Evolutionary conservation across 53 echinoderm and acorn worm species (phyloP), one percentile per base, ranked within the genome.

Genomic region (Arbacia lixula): DNA sequence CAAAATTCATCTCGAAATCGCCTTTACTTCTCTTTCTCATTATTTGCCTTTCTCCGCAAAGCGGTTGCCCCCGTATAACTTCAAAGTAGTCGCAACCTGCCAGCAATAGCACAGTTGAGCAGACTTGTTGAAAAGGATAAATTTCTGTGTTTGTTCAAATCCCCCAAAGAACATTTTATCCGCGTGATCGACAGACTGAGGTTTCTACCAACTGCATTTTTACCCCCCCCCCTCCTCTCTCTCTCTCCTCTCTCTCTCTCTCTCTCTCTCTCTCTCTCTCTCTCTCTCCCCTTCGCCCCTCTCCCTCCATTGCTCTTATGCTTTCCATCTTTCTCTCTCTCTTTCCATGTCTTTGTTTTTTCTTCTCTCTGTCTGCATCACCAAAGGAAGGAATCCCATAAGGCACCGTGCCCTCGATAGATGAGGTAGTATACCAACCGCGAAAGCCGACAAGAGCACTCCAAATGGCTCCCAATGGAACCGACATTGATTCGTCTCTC

Each of bases 401-500:
- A 74, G 74, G 53, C 74, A 50, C 74, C 12, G 34, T 74, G 74
- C 78, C 74, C 58, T 34, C 53, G 51, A 58, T 54, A 37, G 57
- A 77, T 9, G 3, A 38, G 60, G 49, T 35, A 57, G 12, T 21
- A 57, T 57, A 58, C 78, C 53, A 74, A 74, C 74, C 53, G 51
- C 52, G 74, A 29, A 74, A 52, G 50, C 74, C 32, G 74, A 53
- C 74, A 74, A 10, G 6, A 10, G 14, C 46, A 69, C 69, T 42
- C 69, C 69, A 69, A 69, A 52, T 50, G 38, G 57, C 41, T 56
- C 60, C 60, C 41, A 37, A 58, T 77, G 60, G 78, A 77, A 36
- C 57, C 60, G 37, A 57, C 77, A 77, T 77, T 77, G 78, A 77
- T 77, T 77, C 40, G 26, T n/a, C 11, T 58, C 58, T 60, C 78